Evolutionary conservation across 2,888 invertebrate species (phyloP).

Genomic region (Thereva unica): DNA sequence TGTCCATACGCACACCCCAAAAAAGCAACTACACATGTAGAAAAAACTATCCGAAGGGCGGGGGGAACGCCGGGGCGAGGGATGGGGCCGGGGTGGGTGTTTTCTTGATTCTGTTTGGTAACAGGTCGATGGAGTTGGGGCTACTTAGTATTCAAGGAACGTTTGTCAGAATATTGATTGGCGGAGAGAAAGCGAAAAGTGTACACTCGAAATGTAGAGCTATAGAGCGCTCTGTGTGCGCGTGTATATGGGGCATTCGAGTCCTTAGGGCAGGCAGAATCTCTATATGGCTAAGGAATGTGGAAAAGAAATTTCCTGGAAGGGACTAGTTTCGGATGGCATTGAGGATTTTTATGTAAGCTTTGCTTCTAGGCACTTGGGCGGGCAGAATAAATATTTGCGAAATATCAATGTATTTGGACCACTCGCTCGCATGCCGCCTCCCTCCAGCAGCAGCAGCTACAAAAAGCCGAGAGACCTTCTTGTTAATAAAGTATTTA

Average conservation of each 20-base stretch:
- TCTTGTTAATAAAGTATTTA: too few relatives aligned
- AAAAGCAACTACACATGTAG: slow-evolving; percentile 28
- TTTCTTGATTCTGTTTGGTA: slow-evolving; percentile 31
- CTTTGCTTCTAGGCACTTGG: not conserved
- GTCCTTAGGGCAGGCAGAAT: slow-evolving; percentile 24
- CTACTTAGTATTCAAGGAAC: slow-evolving; percentile 45
- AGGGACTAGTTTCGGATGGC: not conserved
- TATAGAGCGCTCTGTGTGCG: slow-evolving; percentile 17
- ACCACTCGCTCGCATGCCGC: too few relatives aligned
- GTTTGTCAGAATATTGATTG: slow-evolving; percentile 46
- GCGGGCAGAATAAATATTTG: too few relatives aligned
- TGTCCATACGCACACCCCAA: slow-evolving; percentile 18
- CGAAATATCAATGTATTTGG: too few relatives aligned
- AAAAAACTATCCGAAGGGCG: slow-evolving; percentile 23
- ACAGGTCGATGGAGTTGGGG: slow-evolving; percentile 26
- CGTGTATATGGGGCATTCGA: slow-evolving; percentile 19
- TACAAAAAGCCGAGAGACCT: too few relatives aligned
- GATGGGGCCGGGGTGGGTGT: slow-evolving; percentile 18
- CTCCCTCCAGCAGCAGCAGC: too few relatives aligned
- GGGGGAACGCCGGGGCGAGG: slow-evolving; percentile 9
- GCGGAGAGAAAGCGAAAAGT: slow-evolving; percentile 45
- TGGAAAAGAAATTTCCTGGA: slow-evolving; percentile 1
- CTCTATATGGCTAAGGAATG: slow-evolving; percentile 6
- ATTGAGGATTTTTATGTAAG: slow-evolving; percentile 24
- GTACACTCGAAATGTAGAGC: slow-evolving; percentile 31